These are phyloP conservation scores for Drepana arcuata DNA, from an alignment of 1,140 invertebrate species.

Conservation along the genomic window DNA sequence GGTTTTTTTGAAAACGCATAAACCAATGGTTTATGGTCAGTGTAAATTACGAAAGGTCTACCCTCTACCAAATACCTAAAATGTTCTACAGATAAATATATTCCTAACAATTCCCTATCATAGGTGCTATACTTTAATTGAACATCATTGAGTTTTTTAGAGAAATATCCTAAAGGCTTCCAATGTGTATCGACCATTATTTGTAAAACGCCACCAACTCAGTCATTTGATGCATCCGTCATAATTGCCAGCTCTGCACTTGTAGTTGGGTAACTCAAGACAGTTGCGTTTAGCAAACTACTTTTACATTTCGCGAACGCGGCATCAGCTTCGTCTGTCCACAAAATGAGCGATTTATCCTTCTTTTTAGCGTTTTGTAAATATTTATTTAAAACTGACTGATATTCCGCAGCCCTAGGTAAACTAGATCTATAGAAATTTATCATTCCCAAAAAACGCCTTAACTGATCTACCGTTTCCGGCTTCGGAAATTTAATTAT, in stretches of 20 bases:
- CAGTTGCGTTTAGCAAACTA: background rate
- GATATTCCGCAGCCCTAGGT: conserved; percentile 1
- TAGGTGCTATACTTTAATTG: background rate
- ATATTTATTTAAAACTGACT: conserved; percentile 5
- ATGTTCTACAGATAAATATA: background rate
- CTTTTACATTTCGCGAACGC: conserved; percentile 2
- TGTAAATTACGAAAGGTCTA: background rate
- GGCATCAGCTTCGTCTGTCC: background rate
- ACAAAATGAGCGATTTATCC: background rate
- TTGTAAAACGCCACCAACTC: conserved; percentile 1
- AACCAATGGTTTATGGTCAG: background rate
- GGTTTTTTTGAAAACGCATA: background rate
- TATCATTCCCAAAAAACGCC: conserved; percentile 9
- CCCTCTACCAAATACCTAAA: background rate
- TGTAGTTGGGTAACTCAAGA: background rate
- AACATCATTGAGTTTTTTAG: background rate
- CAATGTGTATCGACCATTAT: background rate
- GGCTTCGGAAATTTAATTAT: conserved; percentile 3
- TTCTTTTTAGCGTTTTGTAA: conserved; percentile 4
- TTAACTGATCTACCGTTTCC: conserved; percentile 1
- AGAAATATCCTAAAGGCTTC: background rate
- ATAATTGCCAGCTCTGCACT: background rate
- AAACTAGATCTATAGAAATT: conserved; percentile 6
- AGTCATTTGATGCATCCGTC: conserved; percentile 3
- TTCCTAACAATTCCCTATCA: background rate